These are phyloP conservation scores for Calypte anna DNA, from an alignment of 2,113 vertebrate genomes.

Conservation along the genomic window DNA sequence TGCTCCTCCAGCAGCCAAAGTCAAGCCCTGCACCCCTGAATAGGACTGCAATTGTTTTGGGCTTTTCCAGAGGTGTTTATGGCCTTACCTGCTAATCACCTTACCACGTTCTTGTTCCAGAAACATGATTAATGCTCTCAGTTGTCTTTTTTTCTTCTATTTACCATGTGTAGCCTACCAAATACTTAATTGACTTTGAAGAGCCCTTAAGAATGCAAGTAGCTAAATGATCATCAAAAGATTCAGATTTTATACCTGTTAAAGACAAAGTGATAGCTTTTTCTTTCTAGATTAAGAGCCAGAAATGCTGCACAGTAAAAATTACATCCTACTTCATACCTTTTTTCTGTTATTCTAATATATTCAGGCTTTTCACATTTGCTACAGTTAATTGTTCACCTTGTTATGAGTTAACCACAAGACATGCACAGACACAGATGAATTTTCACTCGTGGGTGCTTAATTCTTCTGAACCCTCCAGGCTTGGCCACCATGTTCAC, in stretches of 20 bases:
- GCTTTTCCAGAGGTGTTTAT: neutral
- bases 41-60: neutral
- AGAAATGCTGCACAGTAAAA: neutral
- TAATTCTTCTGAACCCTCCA: neutral
- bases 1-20: neutral
- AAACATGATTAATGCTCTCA: neutral
- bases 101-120: neutral
- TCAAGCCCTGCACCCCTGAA: neutral
- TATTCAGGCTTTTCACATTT: neutral
- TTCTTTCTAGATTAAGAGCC: neutral
- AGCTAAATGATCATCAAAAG: neutral
- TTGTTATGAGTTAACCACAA: neutral
- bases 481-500: neutral
- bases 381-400: neutral
- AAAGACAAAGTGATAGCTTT: neutral
- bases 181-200: neutral
- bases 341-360: neutral
- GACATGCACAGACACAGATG: neutral
- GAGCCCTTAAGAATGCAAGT: neutral
- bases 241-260: neutral
- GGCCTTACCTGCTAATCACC: neutral
- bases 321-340: neutral
- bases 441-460: neutral
- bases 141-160: neutral
- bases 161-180: neutral